These are phyloP conservation scores for Poeciliopsis occidentalis DNA, from an alignment of 2,113 vertebrate genomes.

Conservation along the genomic window DNA sequence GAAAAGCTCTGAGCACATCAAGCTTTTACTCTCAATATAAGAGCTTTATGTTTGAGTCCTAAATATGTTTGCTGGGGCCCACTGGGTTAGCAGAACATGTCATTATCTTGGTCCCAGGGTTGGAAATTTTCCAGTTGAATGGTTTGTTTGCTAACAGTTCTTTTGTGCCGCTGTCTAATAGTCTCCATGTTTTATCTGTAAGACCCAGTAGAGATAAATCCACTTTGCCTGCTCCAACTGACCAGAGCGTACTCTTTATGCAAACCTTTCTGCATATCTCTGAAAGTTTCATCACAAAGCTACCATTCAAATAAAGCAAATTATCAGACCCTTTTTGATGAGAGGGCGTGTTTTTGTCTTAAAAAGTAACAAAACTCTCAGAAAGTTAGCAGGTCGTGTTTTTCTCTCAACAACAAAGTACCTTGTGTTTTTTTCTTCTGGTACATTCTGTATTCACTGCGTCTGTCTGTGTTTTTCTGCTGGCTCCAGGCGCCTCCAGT, in stretches of 20 bases:
- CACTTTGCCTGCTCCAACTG: background rate
- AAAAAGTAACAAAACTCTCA: background rate
- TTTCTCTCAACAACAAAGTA: background rate
- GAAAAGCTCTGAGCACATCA: background rate
- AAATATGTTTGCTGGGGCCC: background rate
- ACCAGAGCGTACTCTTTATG: background rate
- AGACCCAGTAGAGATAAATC: background rate
- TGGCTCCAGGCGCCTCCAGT: slow-evolving; percentile 77
- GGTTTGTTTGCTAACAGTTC: background rate
- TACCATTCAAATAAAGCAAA: background rate
- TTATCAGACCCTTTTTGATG: background rate
- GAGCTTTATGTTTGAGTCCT: background rate
- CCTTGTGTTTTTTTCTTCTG: background rate
- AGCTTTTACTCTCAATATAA: background rate
- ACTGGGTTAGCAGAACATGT: background rate
- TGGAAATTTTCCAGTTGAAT: background rate
- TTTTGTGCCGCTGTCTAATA: background rate
- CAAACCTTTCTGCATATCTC: background rate
- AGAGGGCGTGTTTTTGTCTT: background rate
- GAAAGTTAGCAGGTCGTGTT: background rate
- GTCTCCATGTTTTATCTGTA: background rate
- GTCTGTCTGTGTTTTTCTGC: slow-evolving; percentile 1
- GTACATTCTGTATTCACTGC: background rate
- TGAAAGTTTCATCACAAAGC: background rate
- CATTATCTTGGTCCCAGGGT: background rate